phyloP scores from a whole-genome alignment of 2,113 vertebrate species.

The Neogale vison region DNA sequence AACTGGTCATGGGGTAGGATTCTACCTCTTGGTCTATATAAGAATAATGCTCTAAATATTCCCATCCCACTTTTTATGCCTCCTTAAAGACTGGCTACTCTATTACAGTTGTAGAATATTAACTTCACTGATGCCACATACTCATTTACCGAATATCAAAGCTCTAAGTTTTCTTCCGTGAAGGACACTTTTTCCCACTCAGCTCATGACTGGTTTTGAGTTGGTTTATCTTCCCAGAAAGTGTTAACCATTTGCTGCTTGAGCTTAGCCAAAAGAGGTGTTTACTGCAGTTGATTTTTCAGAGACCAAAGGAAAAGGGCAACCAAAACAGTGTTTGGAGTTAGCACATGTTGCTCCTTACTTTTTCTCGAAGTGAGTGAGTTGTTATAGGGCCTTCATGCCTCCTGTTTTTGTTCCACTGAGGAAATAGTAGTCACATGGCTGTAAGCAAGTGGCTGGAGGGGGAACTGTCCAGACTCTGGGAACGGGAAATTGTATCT shows the following conservation, averaged over 20 bases:
- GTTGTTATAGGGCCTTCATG: background rate
- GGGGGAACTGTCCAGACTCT: background rate
- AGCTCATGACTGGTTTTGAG: background rate
- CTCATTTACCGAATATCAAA: background rate
- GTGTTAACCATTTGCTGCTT: background rate
- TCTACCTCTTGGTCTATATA: background rate
- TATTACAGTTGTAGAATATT: background rate
- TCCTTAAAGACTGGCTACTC: background rate
- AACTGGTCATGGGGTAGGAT: background rate
- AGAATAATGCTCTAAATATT: background rate
- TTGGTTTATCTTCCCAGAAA: background rate
- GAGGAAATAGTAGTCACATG: background rate
- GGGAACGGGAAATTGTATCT: background rate
- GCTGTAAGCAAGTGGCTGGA: background rate
- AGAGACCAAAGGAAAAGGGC: background rate
- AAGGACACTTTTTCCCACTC: background rate
- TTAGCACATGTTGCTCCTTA: background rate
- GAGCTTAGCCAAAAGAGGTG: background rate
- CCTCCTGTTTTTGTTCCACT: background rate
- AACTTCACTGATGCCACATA: background rate
- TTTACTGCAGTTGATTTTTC: background rate
- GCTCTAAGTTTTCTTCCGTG: background rate
- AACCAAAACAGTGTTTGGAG: background rate
- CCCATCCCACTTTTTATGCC: background rate
- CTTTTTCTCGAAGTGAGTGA: background rate